A percentile compares a stretch with the other conserved stretches of the same genome.
Evolutionary conservation across 2,888 invertebrate species (phyloP).

Genomic region (Brachyptera putata): DNA sequence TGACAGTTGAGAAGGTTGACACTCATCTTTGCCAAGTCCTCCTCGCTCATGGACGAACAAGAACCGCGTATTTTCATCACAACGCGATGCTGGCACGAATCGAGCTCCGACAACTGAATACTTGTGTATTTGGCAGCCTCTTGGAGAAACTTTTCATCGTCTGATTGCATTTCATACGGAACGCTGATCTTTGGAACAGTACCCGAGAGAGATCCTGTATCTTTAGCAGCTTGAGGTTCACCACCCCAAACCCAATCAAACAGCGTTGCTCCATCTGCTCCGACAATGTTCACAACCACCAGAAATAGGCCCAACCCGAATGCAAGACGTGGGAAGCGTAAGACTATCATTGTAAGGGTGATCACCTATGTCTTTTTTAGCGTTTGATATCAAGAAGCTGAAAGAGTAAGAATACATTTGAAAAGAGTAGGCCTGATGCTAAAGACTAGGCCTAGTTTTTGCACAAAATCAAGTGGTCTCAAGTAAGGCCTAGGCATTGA

Average conservation of each 20-base stretch:
- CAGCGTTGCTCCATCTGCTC: not conserved
- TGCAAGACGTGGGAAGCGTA: no score
- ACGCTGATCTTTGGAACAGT: conserved; percentile 35
- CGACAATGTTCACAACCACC: no score
- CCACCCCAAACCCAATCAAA: conserved; percentile 25
- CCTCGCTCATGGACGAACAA: conserved; percentile 58
- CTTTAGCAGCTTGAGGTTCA: not conserved
- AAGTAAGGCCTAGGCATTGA: no score
- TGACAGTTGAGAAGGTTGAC: conserved; percentile 66
- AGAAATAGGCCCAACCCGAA: no score
- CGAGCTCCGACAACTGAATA: conserved; percentile 53
- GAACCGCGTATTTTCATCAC: conserved; percentile 55
- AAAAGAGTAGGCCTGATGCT: no score
- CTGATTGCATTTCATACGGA: conserved; percentile 52
- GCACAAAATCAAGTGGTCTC: no score
- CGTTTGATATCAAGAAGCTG: no score
- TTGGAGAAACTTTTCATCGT: conserved; percentile 59
- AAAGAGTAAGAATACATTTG: no score
- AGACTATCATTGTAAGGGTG: no score
- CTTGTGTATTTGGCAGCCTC: conserved; percentile 57
- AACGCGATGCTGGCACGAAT: conserved; percentile 62
- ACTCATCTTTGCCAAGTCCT: conserved; percentile 61
- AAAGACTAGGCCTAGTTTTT: no score
- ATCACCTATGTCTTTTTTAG: no score
- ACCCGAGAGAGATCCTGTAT: not conserved